phyloP scores from a whole-genome alignment of 2,113 vertebrate genomes.

The Coturnix japonica region DNA sequence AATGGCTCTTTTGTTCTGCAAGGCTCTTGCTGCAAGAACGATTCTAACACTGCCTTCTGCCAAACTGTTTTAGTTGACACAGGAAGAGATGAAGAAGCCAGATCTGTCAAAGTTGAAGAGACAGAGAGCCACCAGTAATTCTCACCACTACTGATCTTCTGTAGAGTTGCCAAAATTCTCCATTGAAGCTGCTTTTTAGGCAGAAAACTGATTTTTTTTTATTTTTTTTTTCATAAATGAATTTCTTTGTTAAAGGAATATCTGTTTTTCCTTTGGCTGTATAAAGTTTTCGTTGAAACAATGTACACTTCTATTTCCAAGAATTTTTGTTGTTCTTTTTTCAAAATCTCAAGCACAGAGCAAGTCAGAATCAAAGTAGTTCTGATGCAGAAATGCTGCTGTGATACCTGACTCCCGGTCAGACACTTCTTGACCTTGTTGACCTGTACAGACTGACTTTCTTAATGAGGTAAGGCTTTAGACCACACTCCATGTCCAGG shows the following conservation, averaged over 20 bases:
- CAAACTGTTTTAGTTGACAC: constrained; percentile 57
- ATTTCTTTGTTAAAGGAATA: not conserved
- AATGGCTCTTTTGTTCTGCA: constrained; percentile 52
- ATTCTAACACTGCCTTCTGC: constrained; percentile 53
- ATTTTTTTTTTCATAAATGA: constrained; percentile 5
- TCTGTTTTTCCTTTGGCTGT: not conserved
- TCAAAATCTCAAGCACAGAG: not conserved
- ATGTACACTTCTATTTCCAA: not conserved
- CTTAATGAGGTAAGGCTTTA: not conserved
- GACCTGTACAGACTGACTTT: not conserved
- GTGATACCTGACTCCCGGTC: not conserved
- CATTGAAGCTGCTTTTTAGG: not conserved
- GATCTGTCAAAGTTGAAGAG: constrained; percentile 64
- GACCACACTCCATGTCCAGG: fast-evolving
- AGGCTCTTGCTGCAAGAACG: constrained; percentile 29
- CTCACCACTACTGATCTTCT: constrained; percentile 46
- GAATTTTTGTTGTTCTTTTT: not conserved
- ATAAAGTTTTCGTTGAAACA: constrained; percentile 1
- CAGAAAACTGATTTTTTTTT: constrained; percentile 15
- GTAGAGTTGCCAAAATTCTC: constrained; percentile 44
- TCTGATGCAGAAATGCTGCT: constrained; percentile 24
- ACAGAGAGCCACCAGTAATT: constrained; percentile 51
- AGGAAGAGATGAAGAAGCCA: constrained; percentile 54
- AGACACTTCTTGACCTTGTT: not conserved
- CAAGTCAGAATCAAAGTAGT: constrained; percentile 33